Conservation (phyloP, 2,797 vertebrate genomes). For the Anomalospiza imberbis region DNA sequence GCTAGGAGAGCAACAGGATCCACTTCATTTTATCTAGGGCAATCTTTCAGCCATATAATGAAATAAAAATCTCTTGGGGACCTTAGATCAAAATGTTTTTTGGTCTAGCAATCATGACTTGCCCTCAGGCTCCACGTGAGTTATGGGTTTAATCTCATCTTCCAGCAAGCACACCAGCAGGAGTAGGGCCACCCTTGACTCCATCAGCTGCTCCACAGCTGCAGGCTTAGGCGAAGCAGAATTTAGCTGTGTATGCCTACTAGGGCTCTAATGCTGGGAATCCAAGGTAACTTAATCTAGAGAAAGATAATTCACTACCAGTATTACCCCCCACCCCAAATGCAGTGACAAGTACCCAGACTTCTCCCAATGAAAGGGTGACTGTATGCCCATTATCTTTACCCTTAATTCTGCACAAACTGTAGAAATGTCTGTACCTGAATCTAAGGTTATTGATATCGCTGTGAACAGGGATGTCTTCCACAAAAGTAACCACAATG, state of each 20-base stretch:
- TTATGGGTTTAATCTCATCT: background rate
- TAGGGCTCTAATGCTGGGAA: background rate
- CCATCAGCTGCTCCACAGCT: background rate
- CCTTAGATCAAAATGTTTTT: background rate
- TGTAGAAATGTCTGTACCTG: background rate
- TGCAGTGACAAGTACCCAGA: background rate
- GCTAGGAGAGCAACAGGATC: background rate
- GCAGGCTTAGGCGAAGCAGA: background rate
- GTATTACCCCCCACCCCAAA: background rate
- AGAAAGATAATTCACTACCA: background rate
- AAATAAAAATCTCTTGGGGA: background rate
- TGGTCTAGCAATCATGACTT: background rate
- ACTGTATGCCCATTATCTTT: background rate
- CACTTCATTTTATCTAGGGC: background rate
- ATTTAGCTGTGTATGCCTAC: background rate
- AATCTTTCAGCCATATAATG: constrained; percentile 10
- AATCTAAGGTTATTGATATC: background rate
- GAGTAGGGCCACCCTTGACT: background rate
- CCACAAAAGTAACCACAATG: background rate
- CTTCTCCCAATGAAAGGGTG: background rate
- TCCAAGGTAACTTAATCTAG: background rate
- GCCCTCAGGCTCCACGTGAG: background rate
- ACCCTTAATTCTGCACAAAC: background rate
- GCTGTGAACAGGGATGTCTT: background rate
- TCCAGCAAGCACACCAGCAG: background rate